Percentiles rank a stretch among this genome's conserved stretches.
Conservation (phyloP, 1,140 invertebrate genomes). For the Drosophila takahashii region DNA sequence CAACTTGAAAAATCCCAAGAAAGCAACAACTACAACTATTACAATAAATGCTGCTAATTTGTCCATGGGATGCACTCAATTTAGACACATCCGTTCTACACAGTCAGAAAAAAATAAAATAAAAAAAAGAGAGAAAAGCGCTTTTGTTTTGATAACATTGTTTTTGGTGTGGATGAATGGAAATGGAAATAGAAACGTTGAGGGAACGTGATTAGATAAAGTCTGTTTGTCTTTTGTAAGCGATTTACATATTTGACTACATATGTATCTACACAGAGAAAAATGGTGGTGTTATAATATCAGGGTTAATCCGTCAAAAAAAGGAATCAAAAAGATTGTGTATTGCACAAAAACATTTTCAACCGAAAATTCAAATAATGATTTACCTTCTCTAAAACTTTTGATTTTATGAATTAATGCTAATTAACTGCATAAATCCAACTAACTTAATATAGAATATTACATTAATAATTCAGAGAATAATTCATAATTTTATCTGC, state of each 20-base stretch:
- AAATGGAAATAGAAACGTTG: slow-evolving; percentile 14
- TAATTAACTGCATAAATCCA: background rate
- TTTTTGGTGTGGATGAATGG: slow-evolving; percentile 32
- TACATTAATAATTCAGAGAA: background rate
- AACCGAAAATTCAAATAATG: background rate
- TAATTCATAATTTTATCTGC: background rate
- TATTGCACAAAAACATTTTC: no score
- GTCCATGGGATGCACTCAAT: slow-evolving; percentile 66
- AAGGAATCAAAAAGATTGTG: no score
- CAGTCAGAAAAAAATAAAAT: background rate
- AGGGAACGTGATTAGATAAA: slow-evolving; percentile 49
- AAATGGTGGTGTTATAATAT: background rate
- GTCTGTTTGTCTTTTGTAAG: slow-evolving; percentile 31
- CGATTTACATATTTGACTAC: slow-evolving; percentile 20
- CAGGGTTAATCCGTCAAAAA: background rate
- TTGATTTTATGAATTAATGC: background rate
- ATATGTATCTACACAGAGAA: slow-evolving; percentile 4
- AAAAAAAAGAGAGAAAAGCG: slow-evolving; percentile 7
- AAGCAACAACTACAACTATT: slow-evolving; percentile 8
- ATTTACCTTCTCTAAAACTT: background rate
- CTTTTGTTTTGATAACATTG: slow-evolving; percentile 40
- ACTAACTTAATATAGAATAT: background rate
- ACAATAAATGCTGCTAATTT: slow-evolving; percentile 41
- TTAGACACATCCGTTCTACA: slow-evolving; percentile 64
- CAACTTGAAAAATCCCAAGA: slow-evolving; percentile 23